These are phyloP conservation scores for Erebia aethiops DNA, from an alignment of 2,888 invertebrate genomes.

Conservation along the genomic window DNA sequence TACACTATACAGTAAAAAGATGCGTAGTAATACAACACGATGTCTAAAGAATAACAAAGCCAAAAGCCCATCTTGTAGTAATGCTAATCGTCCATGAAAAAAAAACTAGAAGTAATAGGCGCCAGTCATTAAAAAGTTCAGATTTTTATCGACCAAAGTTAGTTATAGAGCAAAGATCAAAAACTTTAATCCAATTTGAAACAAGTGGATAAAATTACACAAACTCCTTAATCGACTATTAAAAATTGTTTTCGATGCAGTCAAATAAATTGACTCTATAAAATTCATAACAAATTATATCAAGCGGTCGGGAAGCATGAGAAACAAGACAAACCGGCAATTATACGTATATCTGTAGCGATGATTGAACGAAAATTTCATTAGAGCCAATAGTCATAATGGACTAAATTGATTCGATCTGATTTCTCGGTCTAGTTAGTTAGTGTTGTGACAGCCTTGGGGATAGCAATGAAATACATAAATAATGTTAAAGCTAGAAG, in stretches of 20 bases:
- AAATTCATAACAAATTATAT: conserved; percentile 6
- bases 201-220: conserved; percentile 1
- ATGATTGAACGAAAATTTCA: conserved; percentile 35
- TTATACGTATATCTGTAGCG: conserved; percentile 7
- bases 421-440: conserved; percentile 31
- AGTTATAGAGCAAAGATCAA: background rate
- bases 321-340: conserved; percentile 13
- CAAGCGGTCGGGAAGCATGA: conserved; percentile 6
- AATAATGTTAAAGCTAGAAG: background rate
- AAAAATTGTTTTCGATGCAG: background rate
- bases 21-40: no score
- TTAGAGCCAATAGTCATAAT: conserved; percentile 35
- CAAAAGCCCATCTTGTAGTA: no score
- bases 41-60: no score
- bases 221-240: background rate
- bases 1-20: no score
- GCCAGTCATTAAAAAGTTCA: no score
- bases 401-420: conserved; percentile 37
- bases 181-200: background rate
- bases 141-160: background rate
- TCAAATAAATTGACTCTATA: conserved; percentile 22
- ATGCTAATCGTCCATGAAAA: background rate
- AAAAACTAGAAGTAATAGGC: background rate
- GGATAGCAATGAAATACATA: conserved; percentile 14
- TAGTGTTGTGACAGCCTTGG: conserved; percentile 12